Evolutionary conservation across 2,888 invertebrate species (phyloP).

Genomic region (Dolichopus griseipennis): DNA sequence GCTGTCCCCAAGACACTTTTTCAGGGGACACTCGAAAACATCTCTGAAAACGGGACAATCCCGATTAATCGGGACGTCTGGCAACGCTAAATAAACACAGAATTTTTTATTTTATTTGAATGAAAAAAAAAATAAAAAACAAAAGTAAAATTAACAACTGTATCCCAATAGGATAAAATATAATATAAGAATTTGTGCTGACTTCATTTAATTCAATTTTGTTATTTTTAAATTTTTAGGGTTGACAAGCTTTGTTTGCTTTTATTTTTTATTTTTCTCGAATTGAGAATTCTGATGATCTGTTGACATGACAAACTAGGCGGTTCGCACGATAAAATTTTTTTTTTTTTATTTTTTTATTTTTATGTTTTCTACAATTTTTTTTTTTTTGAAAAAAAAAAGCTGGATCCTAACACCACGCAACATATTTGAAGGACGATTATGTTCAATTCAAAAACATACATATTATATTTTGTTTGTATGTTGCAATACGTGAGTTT

Average conservation of each 20-base stretch:
- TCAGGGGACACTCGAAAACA: too few relatives aligned
- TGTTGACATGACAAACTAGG: conserved; percentile 6
- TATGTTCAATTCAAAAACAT: background rate
- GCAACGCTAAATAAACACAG: too few relatives aligned
- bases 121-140: too few relatives aligned
- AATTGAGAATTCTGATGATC: background rate
- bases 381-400: too few relatives aligned
- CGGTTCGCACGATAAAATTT: background rate
- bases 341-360: background rate
- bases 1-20: too few relatives aligned
- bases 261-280: too few relatives aligned
- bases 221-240: background rate
- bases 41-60: too few relatives aligned
- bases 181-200: background rate
- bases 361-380: too few relatives aligned
- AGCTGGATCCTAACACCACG: background rate
- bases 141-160: background rate
- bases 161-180: background rate
- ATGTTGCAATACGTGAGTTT: too few relatives aligned
- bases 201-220: conserved; percentile 6
- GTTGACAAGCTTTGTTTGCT: background rate
- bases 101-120: too few relatives aligned
- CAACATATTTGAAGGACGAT: background rate
- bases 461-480: background rate
- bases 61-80: too few relatives aligned